Conservation (phyloP, 2,888 invertebrate species). For the Temnothorax ravouxi region DNA sequence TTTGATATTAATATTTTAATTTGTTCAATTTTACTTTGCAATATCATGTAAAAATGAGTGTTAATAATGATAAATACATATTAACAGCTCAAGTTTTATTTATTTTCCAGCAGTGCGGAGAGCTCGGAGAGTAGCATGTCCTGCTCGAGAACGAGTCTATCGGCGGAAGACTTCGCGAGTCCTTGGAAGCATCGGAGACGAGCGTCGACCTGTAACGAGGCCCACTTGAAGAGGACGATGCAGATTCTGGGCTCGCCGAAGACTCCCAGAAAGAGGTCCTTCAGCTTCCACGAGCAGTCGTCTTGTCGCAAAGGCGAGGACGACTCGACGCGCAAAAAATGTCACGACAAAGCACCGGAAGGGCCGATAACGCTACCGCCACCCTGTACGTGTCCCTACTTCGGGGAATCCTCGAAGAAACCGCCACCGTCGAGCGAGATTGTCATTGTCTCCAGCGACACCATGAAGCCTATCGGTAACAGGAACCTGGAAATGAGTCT, state of each 20-base stretch:
- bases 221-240: slow-evolving; percentile 84
- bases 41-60: neutral
- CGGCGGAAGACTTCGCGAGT: slow-evolving; percentile 76
- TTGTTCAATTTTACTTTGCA: neutral
- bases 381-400: slow-evolving; percentile 94
- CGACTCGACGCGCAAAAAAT: slow-evolving; percentile 21
- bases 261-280: slow-evolving; percentile 86
- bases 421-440: slow-evolving; percentile 87
- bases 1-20: slow-evolving; percentile 4
- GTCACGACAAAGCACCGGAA: slow-evolving; percentile 44
- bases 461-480: slow-evolving; percentile 83
- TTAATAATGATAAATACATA: neutral
- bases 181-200: slow-evolving; percentile 83
- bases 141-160: slow-evolving; percentile 78
- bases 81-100: neutral
- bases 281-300: slow-evolving; percentile 87
- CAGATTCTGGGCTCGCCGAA: slow-evolving; percentile 82
- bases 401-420: slow-evolving; percentile 90
- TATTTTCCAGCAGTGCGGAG: slow-evolving; percentile 75
- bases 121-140: slow-evolving; percentile 78
- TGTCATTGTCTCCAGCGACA: slow-evolving; percentile 88
- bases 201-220: slow-evolving; percentile 87
- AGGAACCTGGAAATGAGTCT: slow-evolving; percentile 61
- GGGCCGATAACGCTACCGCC: slow-evolving; percentile 88
- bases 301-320: slow-evolving; percentile 67